Percentiles rank a stretch among this genome's conserved stretches.
phyloP scores from a whole-genome alignment of 1,140 invertebrate species.

The Solenopsis invicta region DNA sequence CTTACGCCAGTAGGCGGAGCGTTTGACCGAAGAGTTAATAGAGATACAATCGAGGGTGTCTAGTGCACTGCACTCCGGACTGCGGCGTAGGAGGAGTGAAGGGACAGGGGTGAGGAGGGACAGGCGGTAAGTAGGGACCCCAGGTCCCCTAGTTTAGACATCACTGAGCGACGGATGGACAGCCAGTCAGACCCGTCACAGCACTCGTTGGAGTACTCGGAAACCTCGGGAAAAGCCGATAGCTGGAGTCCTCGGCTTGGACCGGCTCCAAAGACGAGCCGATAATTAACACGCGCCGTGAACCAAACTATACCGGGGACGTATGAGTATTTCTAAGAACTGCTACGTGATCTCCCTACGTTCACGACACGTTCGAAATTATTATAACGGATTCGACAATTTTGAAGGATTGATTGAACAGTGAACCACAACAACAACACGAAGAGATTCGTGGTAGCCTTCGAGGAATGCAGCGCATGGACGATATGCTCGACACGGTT shows the following conservation, averaged over 20 bases:
- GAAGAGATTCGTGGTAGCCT: conserved; percentile 4
- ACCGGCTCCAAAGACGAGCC: conserved; percentile 61
- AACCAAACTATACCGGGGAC: conserved; percentile 1
- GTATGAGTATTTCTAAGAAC: conserved; percentile 34
- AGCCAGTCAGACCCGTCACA: conserved; percentile 87
- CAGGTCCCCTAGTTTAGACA: conserved; percentile 86
- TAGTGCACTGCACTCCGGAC: conserved; percentile 83
- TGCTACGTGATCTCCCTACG: not conserved
- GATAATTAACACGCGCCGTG: conserved; percentile 55
- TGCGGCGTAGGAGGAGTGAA: conserved; percentile 84
- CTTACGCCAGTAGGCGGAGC: conserved; percentile 80
- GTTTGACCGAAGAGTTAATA: conserved; percentile 83
- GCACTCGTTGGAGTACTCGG: conserved; percentile 84
- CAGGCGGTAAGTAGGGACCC: conserved; percentile 84
- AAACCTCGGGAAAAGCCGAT: conserved; percentile 82
- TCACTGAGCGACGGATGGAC: conserved; percentile 87
- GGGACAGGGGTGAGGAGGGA: conserved; percentile 78
- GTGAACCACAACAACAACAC: conserved; percentile 17
- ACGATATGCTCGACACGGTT: not conserved
- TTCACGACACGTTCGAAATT: not conserved
- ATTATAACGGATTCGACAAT: conserved; percentile 12
- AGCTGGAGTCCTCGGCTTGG: conserved; percentile 61
- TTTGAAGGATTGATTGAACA: conserved; percentile 1
- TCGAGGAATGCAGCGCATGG: not conserved
- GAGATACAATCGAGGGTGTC: conserved; percentile 87